Evolutionary conservation across 2,888 invertebrate genomes (phyloP).

Genomic region (Noctua janthe): DNA sequence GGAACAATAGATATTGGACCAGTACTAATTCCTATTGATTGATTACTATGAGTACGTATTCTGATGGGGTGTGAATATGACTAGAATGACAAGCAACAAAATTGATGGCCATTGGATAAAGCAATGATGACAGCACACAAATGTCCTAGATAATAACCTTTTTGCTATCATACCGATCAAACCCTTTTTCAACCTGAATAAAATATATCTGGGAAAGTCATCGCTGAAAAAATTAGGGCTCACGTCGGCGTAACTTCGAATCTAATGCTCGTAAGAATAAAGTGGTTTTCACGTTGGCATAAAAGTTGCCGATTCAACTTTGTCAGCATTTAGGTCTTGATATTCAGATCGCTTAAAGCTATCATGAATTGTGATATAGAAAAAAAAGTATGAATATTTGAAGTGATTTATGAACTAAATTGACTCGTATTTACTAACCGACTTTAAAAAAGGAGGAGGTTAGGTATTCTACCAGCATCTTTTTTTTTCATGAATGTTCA

Average conservation of each 20-base stretch:
- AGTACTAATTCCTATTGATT: conserved; percentile 40
- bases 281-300: conserved; percentile 44
- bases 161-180: conserved; percentile 22
- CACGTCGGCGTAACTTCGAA: conserved; percentile 30
- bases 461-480: too few species aligned
- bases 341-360: conserved; percentile 51
- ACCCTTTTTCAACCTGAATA: conserved; percentile 36
- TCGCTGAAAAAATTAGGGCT: conserved; percentile 11
- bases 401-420: conserved; percentile 25
- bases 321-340: conserved; percentile 57
- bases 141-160: conserved; percentile 1
- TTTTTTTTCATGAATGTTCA: not conserved
- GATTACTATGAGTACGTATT: conserved; percentile 19
- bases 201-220: conserved; percentile 31
- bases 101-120: conserved; percentile 15
- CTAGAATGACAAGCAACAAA: not conserved
- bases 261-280: conserved; percentile 21
- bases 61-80: not conserved
- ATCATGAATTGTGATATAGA: conserved; percentile 28
- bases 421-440: not conserved
- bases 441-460: not conserved
- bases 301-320: conserved; percentile 53
- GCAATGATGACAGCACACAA: not conserved
- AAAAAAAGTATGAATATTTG: conserved; percentile 33
- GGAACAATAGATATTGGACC: conserved; percentile 3